Evolutionary conservation across 2,113 vertebrate genomes (phyloP).

Genomic region (Myotis lucifugus): DNA sequence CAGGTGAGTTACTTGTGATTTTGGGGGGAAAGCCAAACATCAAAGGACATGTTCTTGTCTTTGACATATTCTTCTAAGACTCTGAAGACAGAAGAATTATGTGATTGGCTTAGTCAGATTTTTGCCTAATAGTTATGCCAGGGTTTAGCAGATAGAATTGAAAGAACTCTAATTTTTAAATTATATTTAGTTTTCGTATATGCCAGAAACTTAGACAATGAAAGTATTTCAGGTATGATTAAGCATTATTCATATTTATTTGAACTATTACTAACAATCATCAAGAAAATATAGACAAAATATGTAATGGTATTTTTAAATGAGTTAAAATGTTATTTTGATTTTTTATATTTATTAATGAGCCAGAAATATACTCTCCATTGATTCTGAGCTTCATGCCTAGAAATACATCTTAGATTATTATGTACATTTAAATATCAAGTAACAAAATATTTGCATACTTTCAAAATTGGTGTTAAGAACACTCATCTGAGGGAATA

Average conservation of each 20-base stretch:
- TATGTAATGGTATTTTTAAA: background rate
- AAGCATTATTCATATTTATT: background rate
- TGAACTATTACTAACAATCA: background rate
- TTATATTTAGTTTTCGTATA: conserved; percentile 32
- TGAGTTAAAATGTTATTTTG: conserved; percentile 15
- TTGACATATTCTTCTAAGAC: background rate
- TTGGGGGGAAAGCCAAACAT: background rate
- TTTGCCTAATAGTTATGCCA: conserved; percentile 7
- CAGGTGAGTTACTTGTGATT: background rate
- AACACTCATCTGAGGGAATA: background rate
- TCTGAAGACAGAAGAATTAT: background rate
- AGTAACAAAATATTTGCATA: conserved; percentile 37
- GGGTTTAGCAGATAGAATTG: background rate
- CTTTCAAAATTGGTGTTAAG: background rate
- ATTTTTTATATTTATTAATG: conserved; percentile 19
- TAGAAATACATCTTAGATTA: background rate
- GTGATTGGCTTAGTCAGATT: background rate
- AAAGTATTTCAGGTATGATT: background rate
- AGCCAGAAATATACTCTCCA: background rate
- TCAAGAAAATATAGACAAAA: conserved; percentile 12
- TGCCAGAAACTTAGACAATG: background rate
- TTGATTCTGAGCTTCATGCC: background rate
- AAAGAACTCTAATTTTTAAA: conserved; percentile 53
- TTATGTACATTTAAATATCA: conserved; percentile 44
- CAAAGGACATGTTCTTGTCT: background rate